Evolutionary conservation across 2,888 invertebrate species (phyloP), one percentile per base, ranked within the genome.

Genomic region (Mythimna impura): DNA sequence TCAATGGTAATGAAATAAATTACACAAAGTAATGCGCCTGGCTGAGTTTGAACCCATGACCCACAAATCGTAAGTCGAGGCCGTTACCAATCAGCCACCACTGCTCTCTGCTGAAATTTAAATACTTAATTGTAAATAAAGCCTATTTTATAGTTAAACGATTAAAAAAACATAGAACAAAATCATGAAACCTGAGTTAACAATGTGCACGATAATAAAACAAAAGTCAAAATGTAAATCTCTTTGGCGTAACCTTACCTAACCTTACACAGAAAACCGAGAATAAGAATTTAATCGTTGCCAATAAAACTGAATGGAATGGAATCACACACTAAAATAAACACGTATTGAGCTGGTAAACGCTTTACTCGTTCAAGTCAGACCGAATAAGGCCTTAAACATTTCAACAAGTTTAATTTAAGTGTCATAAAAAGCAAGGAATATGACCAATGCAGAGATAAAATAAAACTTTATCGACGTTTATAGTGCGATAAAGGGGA

Each of bases 391-490:
- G 78, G 71, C 40, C 50, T 81, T 73, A 75, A 81, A 81, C 71
- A 83, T 85, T 83, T 86, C 73, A 80, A 81, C 77, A 78, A 79
- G 76, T 79, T 84, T 83, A 87, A 89, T 88, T 88, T 77, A 81
- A 71, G 47, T 63, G 60, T 78, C 77, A 78, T 88, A 87, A 89
- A 89, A 88, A 85, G 76, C 76, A 72, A 71, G 76, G 77, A 78
- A 84, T 84, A 85, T 86, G 84, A 76, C 80, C 81, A 78, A 83
- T 82, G 69, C 71, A 66, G 55, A 73, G 73, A 84, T 86, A 83
- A 84, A 82, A 86, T 88, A 87, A 89, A 88, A 87, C 78, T 88
- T 88, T 87, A 88, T 88, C 74, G 83, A 74, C 71, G 54, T 77
- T 78, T 74, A 81, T 80, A 70, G 63, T 66, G 64, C 62, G 61